A percentile compares a stretch with the other conserved stretches of the same genome.
phyloP scores from a whole-genome alignment of 2,113 vertebrate species.

The Hipposideros armiger region DNA sequence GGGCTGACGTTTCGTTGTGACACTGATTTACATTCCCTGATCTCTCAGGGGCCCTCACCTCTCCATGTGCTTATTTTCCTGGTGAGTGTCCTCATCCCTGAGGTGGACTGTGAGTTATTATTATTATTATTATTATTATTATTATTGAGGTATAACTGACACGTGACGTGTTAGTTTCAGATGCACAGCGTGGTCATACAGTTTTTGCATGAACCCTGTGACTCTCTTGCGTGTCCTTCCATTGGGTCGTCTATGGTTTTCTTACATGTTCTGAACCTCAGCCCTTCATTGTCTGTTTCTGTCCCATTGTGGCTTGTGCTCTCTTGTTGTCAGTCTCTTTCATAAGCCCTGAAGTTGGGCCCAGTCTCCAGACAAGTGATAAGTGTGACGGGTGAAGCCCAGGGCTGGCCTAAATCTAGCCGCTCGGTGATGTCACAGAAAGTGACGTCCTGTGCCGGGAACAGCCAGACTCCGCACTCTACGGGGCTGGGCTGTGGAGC shows the following conservation, averaged over 20 bases:
- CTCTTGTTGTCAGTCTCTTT: neutral
- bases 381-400: neutral
- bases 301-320: rapidly evolving
- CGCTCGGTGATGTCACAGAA: neutral
- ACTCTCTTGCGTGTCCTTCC: rapidly evolving
- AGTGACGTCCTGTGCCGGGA: conserved; percentile 63
- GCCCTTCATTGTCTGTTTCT: rapidly evolving
- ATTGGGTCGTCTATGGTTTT: rapidly evolving
- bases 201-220: neutral
- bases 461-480: conserved; percentile 81
- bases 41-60: rapidly evolving
- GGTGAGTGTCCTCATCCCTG: rapidly evolving
- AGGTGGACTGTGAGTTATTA: neutral
- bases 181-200: rapidly evolving
- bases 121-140: too few species aligned
- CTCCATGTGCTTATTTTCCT: rapidly evolving
- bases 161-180: neutral
- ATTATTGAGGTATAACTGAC: neutral
- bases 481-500: conserved; percentile 84
- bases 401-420: rapidly evolving
- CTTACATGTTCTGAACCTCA: rapidly evolving
- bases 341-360: neutral
- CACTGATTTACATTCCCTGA: neutral
- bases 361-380: rapidly evolving
- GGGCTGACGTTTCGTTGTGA: neutral